These are phyloP conservation scores for Rhopalosiphum nymphaeae DNA, from an alignment of 2,888 invertebrate genomes.

Conservation along the genomic window DNA sequence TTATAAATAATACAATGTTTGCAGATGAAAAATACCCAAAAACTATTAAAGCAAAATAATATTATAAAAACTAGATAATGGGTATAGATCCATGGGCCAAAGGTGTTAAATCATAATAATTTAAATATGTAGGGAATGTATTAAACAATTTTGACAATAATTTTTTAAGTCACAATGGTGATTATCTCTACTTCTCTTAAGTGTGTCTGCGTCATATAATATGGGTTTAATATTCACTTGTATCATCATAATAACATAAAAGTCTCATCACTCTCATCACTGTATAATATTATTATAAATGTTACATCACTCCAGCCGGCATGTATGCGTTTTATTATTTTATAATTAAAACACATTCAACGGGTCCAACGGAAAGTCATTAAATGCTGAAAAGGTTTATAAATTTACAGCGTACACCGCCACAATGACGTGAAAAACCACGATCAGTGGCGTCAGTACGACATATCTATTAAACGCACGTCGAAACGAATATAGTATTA, in stretches of 20 bases:
- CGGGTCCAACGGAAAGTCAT: neutral
- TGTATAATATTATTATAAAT: neutral
- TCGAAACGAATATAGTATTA: neutral
- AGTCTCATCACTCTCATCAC: too few relatives aligned
- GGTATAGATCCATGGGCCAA: neutral
- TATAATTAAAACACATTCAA: neutral
- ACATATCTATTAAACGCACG: neutral
- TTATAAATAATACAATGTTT: too few relatives aligned
- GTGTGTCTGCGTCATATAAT: neutral
- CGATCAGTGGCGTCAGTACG: neutral
- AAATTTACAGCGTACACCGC: too few relatives aligned
- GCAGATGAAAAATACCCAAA: too few relatives aligned
- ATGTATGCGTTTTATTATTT: neutral
- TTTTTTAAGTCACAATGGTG: neutral
- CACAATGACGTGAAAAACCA: neutral
- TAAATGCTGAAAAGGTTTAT: neutral
- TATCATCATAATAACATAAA: neutral
- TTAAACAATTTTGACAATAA: neutral
- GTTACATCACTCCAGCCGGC: neutral
- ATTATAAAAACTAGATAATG: neutral
- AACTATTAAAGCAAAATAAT: too few relatives aligned
- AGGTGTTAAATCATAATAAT: fast-evolving
- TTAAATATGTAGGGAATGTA: neutral
- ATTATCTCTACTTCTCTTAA: neutral
- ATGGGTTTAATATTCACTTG: neutral